A percentile compares a stretch with the other conserved stretches of the same genome.
These are phyloP conservation scores for Urocynchramus pylzowi DNA, from an alignment of 2,113 vertebrate species.

Conservation along the genomic window DNA sequence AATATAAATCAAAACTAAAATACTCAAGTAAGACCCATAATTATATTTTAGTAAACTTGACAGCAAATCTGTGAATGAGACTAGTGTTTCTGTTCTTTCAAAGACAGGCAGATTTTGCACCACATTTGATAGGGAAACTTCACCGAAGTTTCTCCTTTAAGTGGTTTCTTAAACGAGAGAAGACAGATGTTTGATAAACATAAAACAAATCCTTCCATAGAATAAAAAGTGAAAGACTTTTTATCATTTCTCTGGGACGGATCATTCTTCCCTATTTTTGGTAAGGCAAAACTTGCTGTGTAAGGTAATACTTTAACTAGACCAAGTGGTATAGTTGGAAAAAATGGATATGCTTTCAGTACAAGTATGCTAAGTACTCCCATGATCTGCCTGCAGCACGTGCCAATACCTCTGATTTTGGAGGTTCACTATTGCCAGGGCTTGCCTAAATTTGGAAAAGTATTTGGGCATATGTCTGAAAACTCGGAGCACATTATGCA, in stretches of 20 bases:
- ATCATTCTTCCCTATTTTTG: neutral
- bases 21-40: neutral
- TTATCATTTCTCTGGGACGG: neutral
- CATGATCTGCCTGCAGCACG: neutral
- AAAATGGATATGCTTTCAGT: neutral
- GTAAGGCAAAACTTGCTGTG: neutral
- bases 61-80: neutral
- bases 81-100: neutral
- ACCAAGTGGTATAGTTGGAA: neutral
- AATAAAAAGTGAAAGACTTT: neutral
- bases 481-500: neutral
- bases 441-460: neutral
- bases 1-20: neutral
- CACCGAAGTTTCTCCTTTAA: neutral
- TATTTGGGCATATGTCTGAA: neutral
- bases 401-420: neutral
- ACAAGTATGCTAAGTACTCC: neutral
- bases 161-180: neutral
- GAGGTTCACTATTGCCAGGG: neutral
- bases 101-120: neutral
- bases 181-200: neutral
- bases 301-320: constrained; percentile 1
- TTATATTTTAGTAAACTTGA: neutral
- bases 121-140: neutral
- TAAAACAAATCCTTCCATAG: neutral